phyloP scores from a whole-genome alignment of 2,113 vertebrate species.

The Sinocyclocheilus rhinocerous region DNA sequence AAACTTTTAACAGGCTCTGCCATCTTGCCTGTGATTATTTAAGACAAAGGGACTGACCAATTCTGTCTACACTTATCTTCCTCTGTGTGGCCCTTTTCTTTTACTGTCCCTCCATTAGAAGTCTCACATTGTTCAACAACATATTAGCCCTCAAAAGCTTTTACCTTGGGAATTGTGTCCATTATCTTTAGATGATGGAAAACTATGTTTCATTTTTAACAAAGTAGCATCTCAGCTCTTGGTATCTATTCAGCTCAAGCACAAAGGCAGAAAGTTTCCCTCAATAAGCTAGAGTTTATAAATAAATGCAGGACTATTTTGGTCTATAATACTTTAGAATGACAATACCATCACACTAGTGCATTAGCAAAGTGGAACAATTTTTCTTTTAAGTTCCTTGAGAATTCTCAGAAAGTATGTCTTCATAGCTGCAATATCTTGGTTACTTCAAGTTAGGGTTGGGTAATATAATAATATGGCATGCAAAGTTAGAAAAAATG shows the following conservation, averaged over 20 bases:
- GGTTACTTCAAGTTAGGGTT: neutral
- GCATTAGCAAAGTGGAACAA: neutral
- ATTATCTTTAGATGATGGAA: slow-evolving; percentile 79
- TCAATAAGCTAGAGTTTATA: neutral
- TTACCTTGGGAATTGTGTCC: slow-evolving; percentile 80
- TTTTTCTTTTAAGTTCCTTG: neutral
- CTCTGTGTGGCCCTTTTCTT: slow-evolving; percentile 62
- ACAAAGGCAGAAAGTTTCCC: slow-evolving; percentile 37
- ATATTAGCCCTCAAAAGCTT: slow-evolving; percentile 76
- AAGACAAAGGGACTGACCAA: slow-evolving; percentile 79
- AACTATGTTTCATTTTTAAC: slow-evolving; percentile 73
- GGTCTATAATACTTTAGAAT: neutral
- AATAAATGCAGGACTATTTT: slow-evolving; percentile 1
- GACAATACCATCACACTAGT: neutral
- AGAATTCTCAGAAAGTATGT: neutral
- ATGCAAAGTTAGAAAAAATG: no score
- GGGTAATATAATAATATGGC: neutral
- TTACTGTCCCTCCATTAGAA: slow-evolving; percentile 41
- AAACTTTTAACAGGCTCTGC: slow-evolving; percentile 45
- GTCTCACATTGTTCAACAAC: slow-evolving; percentile 73
- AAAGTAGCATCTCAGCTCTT: slow-evolving; percentile 73
- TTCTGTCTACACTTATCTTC: slow-evolving; percentile 71
- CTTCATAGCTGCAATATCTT: neutral
- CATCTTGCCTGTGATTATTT: slow-evolving; percentile 54
- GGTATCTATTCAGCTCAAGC: slow-evolving; percentile 65